Evolutionary conservation across 2,113 vertebrate genomes (phyloP), one percentile per base, ranked within the genome.

Genomic region (Motacilla alba): DNA sequence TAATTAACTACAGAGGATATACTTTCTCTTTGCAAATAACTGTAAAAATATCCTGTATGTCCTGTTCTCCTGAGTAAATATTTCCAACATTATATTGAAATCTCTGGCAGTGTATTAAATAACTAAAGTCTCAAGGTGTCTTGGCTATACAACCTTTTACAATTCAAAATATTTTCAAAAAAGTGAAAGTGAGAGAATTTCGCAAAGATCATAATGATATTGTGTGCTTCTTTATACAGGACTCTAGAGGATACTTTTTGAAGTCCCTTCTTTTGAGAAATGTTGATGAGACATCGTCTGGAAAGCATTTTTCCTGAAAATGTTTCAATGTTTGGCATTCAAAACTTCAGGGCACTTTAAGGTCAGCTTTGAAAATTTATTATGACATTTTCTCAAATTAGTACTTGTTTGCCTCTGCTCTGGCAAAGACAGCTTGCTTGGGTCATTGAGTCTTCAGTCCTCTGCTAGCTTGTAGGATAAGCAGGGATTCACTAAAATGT

Each of bases 301-400:
- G 46, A 91, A 87, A 63, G 3, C 13, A 27, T 52, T 89, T 33
- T 58, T 12, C 22, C 26, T 64, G 60, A 72, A 90, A 83, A 64
- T 6, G 3, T 78, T 83, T 89, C 43, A 44, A 23, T 58, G n/a
- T 53, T 30, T 89, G 64, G 4, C 46, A 64, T 75, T 87, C 73
- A 87, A 87, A 94, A 84, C 44, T 75, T 91, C 28, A 85, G 70
- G 64, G 20, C 7, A 35, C 75, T 82, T 87, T 68, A 84, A 92
- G 56, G 73, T 78, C 69, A 72, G 47, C 43, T 91, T 94, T 91
- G 84, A 89, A 95, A 92, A 64, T 46, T 39, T 84, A 49, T 68
- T 37, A 10, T 83, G 91, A 81, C 41, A 75, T 81, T 89, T 87
- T 89, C 83, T 72, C 69, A 91, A 73, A 72, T 87, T 70, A 86